Percentiles rank a stretch among this genome's conserved stretches.
Evolutionary conservation across 2,113 vertebrate species (phyloP).

Genomic region (Delphinapterus leucas): DNA sequence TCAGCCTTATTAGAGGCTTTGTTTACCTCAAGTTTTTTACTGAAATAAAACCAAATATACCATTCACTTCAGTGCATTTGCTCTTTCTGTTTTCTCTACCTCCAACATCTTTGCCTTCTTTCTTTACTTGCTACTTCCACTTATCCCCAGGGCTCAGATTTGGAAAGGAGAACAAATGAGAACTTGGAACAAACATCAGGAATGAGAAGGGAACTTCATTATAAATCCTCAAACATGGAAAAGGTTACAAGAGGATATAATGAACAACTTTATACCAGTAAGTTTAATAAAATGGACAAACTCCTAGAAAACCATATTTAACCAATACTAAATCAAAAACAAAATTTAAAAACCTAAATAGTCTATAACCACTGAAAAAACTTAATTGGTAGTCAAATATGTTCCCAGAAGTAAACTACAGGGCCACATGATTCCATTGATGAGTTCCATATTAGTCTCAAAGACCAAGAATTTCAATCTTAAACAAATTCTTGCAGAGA

Average conservation of each 20-base stretch:
- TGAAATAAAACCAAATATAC: neutral
- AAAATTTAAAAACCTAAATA: neutral
- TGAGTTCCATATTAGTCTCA: neutral
- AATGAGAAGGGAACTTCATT: neutral
- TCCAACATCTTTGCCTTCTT: neutral
- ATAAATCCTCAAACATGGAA: neutral
- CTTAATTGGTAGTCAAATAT: neutral
- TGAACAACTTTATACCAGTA: neutral
- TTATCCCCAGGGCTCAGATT: neutral
- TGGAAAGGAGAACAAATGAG: neutral
- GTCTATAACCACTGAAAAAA: neutral
- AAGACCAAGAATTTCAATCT: conserved; percentile 43
- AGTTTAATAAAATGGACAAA: neutral
- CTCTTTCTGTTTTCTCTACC: neutral
- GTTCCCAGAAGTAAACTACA: neutral
- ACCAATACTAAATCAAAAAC: neutral
- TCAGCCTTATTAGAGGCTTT: neutral
- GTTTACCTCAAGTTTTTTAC: neutral
- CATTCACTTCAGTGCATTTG: neutral
- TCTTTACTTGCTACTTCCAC: neutral
- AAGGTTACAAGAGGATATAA: neutral
- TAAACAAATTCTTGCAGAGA: conserved; percentile 9
- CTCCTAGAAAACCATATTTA: neutral
- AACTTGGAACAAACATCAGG: neutral
- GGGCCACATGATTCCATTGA: neutral